Evolutionary conservation across 2,888 invertebrate species (phyloP).

Genomic region (Ypsolopha scabrella): DNA sequence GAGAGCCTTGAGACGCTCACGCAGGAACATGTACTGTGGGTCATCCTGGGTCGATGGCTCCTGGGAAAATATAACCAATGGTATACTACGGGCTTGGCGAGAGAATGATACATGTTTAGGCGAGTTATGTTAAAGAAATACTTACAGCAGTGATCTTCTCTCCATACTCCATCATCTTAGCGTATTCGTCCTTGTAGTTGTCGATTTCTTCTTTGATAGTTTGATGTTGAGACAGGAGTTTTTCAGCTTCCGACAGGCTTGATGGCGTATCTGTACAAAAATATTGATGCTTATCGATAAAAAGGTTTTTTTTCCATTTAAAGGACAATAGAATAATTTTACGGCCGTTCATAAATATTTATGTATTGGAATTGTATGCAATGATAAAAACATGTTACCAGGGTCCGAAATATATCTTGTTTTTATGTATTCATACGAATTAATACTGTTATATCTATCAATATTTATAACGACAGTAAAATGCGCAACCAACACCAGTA

Average conservation of each 20-base stretch:
- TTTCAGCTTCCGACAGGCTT: conserved; percentile 95
- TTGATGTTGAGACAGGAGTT: conserved; percentile 96
- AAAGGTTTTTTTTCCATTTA: too few relatives aligned
- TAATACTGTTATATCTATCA: too few relatives aligned
- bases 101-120: too few relatives aligned
- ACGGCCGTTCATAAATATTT: too few relatives aligned
- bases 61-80: conserved; percentile 21
- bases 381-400: too few relatives aligned
- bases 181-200: conserved; percentile 98
- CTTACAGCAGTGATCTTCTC: conserved; percentile 89
- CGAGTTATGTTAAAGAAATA: neutral
- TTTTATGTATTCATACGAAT: too few relatives aligned
- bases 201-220: conserved; percentile 99
- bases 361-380: too few relatives aligned
- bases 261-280: conserved; percentile 81
- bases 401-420: too few relatives aligned
- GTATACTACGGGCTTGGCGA: too few relatives aligned
- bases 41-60: conserved; percentile 92
- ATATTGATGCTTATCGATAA: neutral
- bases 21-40: conserved; percentile 99
- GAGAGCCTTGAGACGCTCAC: conserved; percentile 96
- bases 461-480: too few relatives aligned
- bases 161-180: conserved; percentile 99
- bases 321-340: too few relatives aligned
- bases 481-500: too few relatives aligned